Evolutionary conservation across 2,888 invertebrate species (phyloP), one percentile per base, ranked within the genome.

Genomic region (Perithous albicinctus): DNA sequence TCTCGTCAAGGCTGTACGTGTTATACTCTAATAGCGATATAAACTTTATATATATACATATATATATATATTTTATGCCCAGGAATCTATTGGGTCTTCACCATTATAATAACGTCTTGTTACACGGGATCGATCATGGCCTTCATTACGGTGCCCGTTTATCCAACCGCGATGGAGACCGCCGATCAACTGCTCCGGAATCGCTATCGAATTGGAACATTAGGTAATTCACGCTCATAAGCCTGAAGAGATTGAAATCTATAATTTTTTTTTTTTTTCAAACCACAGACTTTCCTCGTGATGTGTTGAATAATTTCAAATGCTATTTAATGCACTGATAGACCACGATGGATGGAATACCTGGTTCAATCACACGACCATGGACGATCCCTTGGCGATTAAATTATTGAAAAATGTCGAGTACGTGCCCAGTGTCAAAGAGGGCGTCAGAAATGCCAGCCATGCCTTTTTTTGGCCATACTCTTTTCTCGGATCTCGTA

Each of bases 61-160:
- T n/a, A 1, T 15, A 32, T 61, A 61, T 18, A 48, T 76, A 67
- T 69, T 54, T 7, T 20, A 12, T 26, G 67, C 92, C 77, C 84
- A 96, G 96, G 95, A 77, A 95, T 95, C 93, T 97, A 97, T 91
- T 97, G 97, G 97, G 91, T 96, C n/a, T 97, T 97, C 87, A 97
- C 97, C 2, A 97, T 97, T 46, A 97, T 97, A 70, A 95, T 97
- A 66, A 97, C 97, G 0, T 96, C 97, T 69, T 96, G 97, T 88
- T 97, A 97, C 89, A 97, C 97, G 0, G 96, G 97, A 2, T 97
- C 96, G 0, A 97, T 97, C 29, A 97, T 97, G 89, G 97, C 97
- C 0, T 97, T 97, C 91, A 97, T 97, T 7, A 97, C 97, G 0
- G 91, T 97, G 64, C 97, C 97, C 0, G 94, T 96, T 0, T 96